Evolutionary conservation across 2,113 vertebrate species (phyloP).

Genomic region (Symphodus melops): DNA sequence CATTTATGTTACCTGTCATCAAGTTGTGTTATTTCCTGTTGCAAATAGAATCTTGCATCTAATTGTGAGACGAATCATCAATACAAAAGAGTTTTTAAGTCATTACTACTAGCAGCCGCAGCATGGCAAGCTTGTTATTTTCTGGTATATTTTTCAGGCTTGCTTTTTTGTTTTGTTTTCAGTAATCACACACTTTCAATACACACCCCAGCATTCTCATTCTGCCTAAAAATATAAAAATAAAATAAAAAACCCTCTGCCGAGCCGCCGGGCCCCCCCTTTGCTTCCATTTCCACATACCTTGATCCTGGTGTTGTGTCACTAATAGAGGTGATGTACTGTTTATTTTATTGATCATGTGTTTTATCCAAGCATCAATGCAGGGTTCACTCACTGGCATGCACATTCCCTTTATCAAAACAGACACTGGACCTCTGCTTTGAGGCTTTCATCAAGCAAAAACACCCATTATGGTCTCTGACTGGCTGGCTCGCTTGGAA

Average conservation of each 20-base stretch:
- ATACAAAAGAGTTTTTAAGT: constrained; percentile 38
- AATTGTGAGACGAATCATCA: constrained; percentile 41
- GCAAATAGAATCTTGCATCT: constrained; percentile 29
- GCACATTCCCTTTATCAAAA: constrained; percentile 74
- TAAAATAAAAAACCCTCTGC: constrained; percentile 40
- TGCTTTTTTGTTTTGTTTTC: constrained; percentile 57
- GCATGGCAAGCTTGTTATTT: constrained; percentile 50
- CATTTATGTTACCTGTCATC: constrained; percentile 52
- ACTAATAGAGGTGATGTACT: constrained; percentile 81
- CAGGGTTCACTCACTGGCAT: constrained; percentile 76
- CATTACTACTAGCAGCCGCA: constrained; percentile 35
- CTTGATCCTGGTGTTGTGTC: constrained; percentile 76
- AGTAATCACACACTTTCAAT: constrained; percentile 67
- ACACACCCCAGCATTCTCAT: constrained; percentile 55
- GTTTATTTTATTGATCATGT: constrained; percentile 82
- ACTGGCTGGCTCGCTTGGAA: constrained; percentile 56
- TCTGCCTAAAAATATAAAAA: constrained; percentile 55
- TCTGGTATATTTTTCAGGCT: constrained; percentile 45
- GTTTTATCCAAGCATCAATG: constrained; percentile 79
- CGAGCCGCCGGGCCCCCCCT: constrained; percentile 41
- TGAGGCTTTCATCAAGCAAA: constrained; percentile 79
- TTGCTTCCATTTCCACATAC: constrained; percentile 75
- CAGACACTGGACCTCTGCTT: constrained; percentile 78
- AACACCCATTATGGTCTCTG: constrained; percentile 72
- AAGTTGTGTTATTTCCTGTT: constrained; percentile 36